Evolutionary conservation across 92 coral and sea anemone genomes (phyloP).

Genomic region (Parazoanthus darwini): DNA sequence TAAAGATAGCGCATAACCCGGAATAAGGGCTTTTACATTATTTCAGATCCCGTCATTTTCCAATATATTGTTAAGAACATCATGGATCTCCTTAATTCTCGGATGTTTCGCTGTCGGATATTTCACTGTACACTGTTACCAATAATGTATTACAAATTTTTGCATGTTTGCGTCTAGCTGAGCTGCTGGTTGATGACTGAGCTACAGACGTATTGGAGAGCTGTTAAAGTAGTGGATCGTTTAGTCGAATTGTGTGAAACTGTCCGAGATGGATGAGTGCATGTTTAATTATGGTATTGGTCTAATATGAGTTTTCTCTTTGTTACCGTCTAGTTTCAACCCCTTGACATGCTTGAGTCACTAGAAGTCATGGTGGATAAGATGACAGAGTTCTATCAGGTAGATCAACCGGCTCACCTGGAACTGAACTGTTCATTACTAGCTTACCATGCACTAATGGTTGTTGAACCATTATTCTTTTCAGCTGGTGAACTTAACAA

Average conservation of each 20-base stretch:
- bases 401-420: neutral
- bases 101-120: too few relatives aligned
- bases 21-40: too few relatives aligned
- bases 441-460: too few relatives aligned
- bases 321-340: constrained; percentile 66
- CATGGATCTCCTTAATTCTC: too few relatives aligned
- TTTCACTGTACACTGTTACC: too few relatives aligned
- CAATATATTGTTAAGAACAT: too few relatives aligned
- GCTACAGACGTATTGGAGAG: neutral
- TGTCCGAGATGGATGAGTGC: neutral
- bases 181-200: neutral
- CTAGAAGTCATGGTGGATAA: constrained; percentile 47
- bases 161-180: neutral
- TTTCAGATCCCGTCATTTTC: too few relatives aligned
- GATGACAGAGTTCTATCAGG: constrained; percentile 61
- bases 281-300: neutral
- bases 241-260: neutral
- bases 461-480: neutral
- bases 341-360: constrained; percentile 42
- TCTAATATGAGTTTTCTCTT: neutral
- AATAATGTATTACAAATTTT: too few relatives aligned
- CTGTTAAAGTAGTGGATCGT: neutral
- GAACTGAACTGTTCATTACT: neutral
- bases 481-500: neutral
- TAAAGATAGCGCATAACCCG: too few relatives aligned